phyloP scores from a whole-genome alignment of 2,113 vertebrate species.

The Tragelaphus scriptus region DNA sequence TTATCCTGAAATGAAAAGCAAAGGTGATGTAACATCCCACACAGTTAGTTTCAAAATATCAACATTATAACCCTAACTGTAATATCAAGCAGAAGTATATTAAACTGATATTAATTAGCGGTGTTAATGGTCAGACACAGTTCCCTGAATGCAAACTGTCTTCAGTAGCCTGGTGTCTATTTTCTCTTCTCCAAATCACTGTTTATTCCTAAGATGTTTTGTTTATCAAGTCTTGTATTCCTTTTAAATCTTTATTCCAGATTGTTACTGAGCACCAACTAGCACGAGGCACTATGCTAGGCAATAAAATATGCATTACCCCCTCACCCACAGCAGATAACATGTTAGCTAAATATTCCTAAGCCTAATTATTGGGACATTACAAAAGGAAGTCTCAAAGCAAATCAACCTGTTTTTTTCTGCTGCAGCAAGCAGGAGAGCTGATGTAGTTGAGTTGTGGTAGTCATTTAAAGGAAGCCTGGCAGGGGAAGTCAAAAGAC shows the following conservation, averaged over 20 bases:
- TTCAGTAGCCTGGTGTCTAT: background rate
- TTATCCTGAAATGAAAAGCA: background rate
- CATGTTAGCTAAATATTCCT: background rate
- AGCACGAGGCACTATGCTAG: background rate
- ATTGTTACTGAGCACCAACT: background rate
- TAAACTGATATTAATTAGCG: background rate
- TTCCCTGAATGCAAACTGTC: background rate
- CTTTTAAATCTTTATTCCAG: background rate
- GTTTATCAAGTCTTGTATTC: background rate
- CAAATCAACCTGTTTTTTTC: background rate
- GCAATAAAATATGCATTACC: background rate
- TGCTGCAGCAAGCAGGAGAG: background rate
- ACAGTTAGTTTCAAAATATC: background rate
- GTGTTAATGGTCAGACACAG: background rate
- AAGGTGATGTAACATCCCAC: background rate
- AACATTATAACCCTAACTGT: background rate
- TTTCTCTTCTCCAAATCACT: background rate
- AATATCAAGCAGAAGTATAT: background rate
- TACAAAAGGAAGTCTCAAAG: background rate
- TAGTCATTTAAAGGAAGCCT: background rate
- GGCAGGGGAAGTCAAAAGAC: background rate
- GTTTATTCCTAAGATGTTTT: background rate
- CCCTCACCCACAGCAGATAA: too few relatives aligned
- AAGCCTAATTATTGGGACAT: background rate
- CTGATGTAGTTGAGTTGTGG: fast-evolving